A percentile compares a stretch with the other conserved stretches of the same genome.
Conservation (phyloP, 2,113 vertebrate species). For the Dromiciops gliroides region DNA sequence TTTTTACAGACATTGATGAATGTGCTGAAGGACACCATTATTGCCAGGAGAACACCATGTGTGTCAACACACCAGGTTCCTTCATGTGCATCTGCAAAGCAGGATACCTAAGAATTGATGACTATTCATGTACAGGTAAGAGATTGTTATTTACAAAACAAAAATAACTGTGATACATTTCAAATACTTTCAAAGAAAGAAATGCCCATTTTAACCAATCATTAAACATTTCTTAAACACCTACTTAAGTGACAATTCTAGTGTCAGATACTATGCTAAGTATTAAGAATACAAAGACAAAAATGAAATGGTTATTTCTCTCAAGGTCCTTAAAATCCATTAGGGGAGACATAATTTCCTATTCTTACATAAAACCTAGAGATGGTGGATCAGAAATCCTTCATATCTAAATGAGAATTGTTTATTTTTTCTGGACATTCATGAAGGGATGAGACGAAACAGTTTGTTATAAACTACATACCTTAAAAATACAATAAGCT, state of each 20-base stretch:
- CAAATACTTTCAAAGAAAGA: slow-evolving; percentile 9
- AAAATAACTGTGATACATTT: background rate
- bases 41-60: slow-evolving; percentile 97
- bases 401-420: background rate
- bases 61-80: slow-evolving; percentile 95
- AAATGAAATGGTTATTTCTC: background rate
- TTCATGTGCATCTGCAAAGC: slow-evolving; percentile 98
- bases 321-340: background rate
- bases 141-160: background rate
- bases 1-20: slow-evolving; percentile 93
- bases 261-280: background rate
- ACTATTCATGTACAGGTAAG: slow-evolving; percentile 98
- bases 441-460: background rate
- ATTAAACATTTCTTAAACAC: background rate
- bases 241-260: background rate
- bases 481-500: background rate
- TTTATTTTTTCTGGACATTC: background rate
- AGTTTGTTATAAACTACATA: background rate
- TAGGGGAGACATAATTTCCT: background rate
- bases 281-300: background rate
- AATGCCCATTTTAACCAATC: background rate
- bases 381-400: background rate
- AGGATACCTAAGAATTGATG: slow-evolving; percentile 97
- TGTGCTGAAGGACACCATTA: slow-evolving; percentile 97
- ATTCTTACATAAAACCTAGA: background rate